Evolutionary conservation across 2,888 invertebrate genomes (phyloP), one percentile per base, ranked within the genome.

Genomic region (Alcis repandata): DNA sequence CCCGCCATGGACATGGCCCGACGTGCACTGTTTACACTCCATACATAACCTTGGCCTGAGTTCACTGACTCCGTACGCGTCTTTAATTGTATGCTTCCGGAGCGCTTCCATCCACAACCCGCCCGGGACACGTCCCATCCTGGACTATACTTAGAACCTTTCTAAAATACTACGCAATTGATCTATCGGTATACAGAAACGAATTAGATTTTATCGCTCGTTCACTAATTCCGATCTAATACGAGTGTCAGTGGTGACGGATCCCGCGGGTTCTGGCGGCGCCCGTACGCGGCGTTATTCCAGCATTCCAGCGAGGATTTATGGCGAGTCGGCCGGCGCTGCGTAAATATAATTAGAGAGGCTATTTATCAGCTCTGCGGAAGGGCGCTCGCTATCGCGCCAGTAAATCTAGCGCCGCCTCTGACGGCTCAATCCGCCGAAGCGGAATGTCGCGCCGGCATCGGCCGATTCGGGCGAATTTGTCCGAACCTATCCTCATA

Each of bases 311-410:
- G 69, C 71, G 79, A 73, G 84, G 86, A 92, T 92, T 91, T 92
- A 92, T 91, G 82, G 87, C 83, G 82, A 83, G 87, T 84, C 89
- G 87, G 79, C 83, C 84, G 89, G 87, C 89, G 87, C 90, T 87
- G 89, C 90, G 92, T 93, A 92, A 92, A 92, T 92, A 92, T 92
- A 92, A 92, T 92, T 92, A 92, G 89, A 91, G 89, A 82, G 87
- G 88, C 90, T 87, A 92, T 92, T 91, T 91, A 91, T 92, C 91
- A 91, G 90, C 77, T 78, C 87, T 84, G 86, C 88, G 91, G 91
- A 91, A 90, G 91, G 89, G 90, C 89, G 86, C 88, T 79, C 82
- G 82, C 84, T 88, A 90, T 91, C 90, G 85, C 82, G 77, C 86
- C 85, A 76, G 88, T 92, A 89, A 91, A 92, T 92, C 91, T 91